Conservation (phyloP, 2,888 invertebrate species). For the Cephus rjabovi region DNA sequence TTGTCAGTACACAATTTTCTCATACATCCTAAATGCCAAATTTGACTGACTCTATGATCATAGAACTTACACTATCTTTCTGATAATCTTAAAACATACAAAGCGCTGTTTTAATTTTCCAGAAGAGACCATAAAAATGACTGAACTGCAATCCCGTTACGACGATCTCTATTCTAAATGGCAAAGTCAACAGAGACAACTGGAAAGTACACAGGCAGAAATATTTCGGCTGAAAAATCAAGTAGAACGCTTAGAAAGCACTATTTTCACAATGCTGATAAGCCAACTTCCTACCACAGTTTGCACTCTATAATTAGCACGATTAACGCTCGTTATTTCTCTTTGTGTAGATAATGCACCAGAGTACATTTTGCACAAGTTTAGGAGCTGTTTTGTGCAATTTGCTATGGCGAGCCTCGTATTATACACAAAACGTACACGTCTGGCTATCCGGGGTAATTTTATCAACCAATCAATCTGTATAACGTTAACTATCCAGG, state of each 20-base stretch:
- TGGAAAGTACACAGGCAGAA: conserved; percentile 31
- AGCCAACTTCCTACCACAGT: background rate
- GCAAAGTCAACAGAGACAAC: conserved; percentile 27
- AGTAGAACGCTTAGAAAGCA: conserved; percentile 27
- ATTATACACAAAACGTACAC: conserved; percentile 54
- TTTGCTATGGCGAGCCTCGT: conserved; percentile 63
- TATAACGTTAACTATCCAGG: background rate
- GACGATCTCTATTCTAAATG: conserved; percentile 38
- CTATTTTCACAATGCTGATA: background rate
- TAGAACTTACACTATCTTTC: background rate
- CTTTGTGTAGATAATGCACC: conserved; percentile 45
- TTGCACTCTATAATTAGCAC: background rate
- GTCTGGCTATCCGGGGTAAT: conserved; percentile 56
- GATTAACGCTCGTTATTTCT: background rate
- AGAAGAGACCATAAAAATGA: conserved; percentile 28
- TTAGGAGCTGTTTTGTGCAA: conserved; percentile 62
- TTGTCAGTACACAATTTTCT: background rate
- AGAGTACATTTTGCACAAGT: conserved; percentile 62
- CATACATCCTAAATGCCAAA: background rate
- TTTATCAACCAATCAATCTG: background rate
- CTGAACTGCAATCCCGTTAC: conserved; percentile 33
- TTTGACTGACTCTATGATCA: background rate
- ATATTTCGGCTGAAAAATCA: conserved; percentile 45
- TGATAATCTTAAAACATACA: background rate
- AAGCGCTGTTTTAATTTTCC: background rate